Evolutionary conservation across 1,140 invertebrate genomes (phyloP).

Genomic region (Bombus terrestris): DNA sequence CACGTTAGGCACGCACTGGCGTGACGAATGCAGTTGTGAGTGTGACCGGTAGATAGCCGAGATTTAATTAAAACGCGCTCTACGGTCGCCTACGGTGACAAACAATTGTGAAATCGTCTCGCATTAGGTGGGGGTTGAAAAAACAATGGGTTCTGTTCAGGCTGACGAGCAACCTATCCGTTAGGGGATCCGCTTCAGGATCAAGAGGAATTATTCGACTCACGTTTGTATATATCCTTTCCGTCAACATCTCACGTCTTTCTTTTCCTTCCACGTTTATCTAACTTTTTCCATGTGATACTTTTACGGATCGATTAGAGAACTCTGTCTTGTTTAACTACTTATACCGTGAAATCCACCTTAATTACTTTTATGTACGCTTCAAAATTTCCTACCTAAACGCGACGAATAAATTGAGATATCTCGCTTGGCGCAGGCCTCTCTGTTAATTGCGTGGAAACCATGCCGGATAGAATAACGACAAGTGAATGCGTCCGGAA

Average conservation of each 20-base stretch:
- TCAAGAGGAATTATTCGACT: slow-evolving; percentile 6
- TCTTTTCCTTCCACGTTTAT: neutral
- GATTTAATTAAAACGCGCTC: slow-evolving; percentile 67
- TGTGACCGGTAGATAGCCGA: slow-evolving; percentile 44
- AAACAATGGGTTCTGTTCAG: slow-evolving; percentile 15
- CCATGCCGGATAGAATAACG: slow-evolving; percentile 7
- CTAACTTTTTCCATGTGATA: neutral
- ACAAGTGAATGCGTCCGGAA: neutral
- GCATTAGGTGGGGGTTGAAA: neutral
- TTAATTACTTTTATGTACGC: neutral
- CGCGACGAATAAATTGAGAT: slow-evolving; percentile 9
- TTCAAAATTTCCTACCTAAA: neutral
- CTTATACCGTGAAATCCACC: neutral
- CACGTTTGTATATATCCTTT: neutral
- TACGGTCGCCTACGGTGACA: neutral
- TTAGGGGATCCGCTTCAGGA: neutral
- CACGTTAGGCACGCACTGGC: slow-evolving; percentile 18
- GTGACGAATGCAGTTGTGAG: slow-evolving; percentile 36
- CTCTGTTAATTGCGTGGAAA: slow-evolving; percentile 6
- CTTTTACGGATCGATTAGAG: too few relatives aligned
- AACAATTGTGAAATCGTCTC: slow-evolving; percentile 48
- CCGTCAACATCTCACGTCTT: neutral
- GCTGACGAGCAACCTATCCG: neutral
- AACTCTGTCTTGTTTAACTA: neutral
- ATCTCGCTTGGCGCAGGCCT: neutral